Evolutionary conservation across 1,140 invertebrate species (phyloP).

Genomic region (Melanaphis sacchari): DNA sequence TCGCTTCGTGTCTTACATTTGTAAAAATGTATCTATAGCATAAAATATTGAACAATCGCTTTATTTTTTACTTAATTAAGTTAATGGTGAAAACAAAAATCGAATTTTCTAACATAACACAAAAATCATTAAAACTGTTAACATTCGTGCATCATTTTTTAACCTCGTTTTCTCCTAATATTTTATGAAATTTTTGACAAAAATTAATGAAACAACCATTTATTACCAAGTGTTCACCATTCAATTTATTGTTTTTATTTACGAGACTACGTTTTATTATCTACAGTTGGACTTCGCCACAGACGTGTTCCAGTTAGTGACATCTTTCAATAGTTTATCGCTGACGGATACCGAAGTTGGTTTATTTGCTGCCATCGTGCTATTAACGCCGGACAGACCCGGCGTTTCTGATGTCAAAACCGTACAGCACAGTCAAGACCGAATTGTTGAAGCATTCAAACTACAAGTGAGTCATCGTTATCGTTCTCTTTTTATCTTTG

Average conservation of each 20-base stretch:
- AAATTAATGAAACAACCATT: not conserved
- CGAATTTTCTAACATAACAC: not conserved
- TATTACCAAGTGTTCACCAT: not conserved
- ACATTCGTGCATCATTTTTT: not conserved
- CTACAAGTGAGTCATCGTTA: slow-evolving; percentile 69
- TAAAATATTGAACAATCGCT: not conserved
- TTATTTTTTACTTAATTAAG: no score
- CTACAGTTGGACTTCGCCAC: slow-evolving; percentile 72
- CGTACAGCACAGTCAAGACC: slow-evolving; percentile 83
- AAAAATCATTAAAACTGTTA: not conserved
- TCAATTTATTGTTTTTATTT: not conserved
- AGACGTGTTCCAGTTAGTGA: slow-evolving; percentile 80
- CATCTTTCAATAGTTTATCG: slow-evolving; percentile 77
- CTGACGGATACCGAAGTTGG: slow-evolving; percentile 90
- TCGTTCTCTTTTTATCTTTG: not conserved
- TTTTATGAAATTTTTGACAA: not conserved
- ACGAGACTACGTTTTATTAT: not conserved
- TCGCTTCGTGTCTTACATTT: not conserved
- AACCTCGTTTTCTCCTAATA: not conserved
- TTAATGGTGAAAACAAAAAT: not conserved
- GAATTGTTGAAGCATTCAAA: slow-evolving; percentile 84
- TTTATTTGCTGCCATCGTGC: slow-evolving; percentile 84
- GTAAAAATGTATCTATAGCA: not conserved
- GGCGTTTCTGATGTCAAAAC: slow-evolving; percentile 84
- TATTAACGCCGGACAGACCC: slow-evolving; percentile 80